These are phyloP conservation scores for Leptopilina myrica DNA, from an alignment of 2,888 invertebrate species.

Conservation along the genomic window DNA sequence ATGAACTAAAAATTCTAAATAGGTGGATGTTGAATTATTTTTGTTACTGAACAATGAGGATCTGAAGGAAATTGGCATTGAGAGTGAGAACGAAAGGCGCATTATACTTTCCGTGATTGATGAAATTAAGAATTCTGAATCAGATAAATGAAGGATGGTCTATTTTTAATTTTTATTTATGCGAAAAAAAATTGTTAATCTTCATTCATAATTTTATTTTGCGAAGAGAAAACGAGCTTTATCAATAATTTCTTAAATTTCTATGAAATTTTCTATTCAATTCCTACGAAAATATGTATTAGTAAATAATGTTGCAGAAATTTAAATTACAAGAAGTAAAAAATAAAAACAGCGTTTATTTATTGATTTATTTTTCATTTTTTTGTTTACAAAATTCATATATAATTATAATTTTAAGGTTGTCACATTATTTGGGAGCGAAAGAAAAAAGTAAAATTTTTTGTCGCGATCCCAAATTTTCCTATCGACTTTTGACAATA, in stretches of 20 bases:
- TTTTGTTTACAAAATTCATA: background rate
- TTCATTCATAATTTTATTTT: background rate
- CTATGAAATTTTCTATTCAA: background rate
- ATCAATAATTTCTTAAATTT: background rate
- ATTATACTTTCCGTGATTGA: conserved; percentile 15
- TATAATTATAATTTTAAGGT: too few species aligned
- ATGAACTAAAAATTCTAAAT: conserved; percentile 41
- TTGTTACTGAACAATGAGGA: conserved; percentile 67
- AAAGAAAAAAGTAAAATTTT: too few species aligned
- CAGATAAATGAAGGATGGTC: too few species aligned
- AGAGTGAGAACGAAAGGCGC: conserved; percentile 63
- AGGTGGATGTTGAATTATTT: conserved; percentile 73
- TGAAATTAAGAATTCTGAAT: background rate
- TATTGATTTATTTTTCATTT: background rate
- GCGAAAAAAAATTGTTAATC: too few species aligned
- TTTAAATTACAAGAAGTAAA: background rate
- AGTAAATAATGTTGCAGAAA: background rate
- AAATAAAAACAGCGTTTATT: background rate
- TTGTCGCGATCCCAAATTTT: too few species aligned
- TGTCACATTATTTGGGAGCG: too few species aligned
- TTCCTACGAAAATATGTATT: background rate
- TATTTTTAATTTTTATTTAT: too few species aligned
- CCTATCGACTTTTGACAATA: too few species aligned
- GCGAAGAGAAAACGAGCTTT: background rate
- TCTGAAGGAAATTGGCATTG: conserved; percentile 70